A percentile compares a stretch with the other conserved stretches of the same genome.
Evolutionary conservation across 2,888 invertebrate species (phyloP).

Genomic region (Phrixothrix hirtus): DNA sequence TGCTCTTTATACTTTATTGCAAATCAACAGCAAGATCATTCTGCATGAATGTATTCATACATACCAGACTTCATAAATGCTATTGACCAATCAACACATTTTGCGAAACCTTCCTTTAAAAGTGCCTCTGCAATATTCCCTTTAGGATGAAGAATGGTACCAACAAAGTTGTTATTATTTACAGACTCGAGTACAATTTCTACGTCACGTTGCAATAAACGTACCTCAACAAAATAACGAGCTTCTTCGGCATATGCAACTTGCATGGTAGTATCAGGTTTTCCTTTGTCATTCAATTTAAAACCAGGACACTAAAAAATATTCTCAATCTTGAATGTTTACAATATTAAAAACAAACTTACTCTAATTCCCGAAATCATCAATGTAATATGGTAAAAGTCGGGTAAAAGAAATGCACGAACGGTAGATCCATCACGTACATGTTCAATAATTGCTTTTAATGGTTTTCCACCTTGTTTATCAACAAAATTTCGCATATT

Average conservation of each 20-base stretch:
- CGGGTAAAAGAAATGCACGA: conserved; percentile 87
- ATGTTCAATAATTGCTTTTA: conserved; percentile 94
- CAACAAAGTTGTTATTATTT: conserved; percentile 91
- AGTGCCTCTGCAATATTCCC: conserved; percentile 94
- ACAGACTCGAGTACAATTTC: conserved; percentile 89
- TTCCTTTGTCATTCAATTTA: conserved; percentile 74
- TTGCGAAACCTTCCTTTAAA: conserved; percentile 82
- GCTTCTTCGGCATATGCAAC: conserved; percentile 87
- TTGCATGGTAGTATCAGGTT: conserved; percentile 67
- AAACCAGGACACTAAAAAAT: conserved; percentile 71
- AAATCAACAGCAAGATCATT: no score
- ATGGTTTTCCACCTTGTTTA: conserved; percentile 80
- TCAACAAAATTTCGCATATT: conserved; percentile 79
- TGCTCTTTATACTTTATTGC: no score
- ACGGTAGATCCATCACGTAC: conserved; percentile 97
- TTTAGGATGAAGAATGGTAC: conserved; percentile 88
- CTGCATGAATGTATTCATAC: no score
- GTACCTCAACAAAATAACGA: conserved; percentile 88
- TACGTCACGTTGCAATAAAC: conserved; percentile 88
- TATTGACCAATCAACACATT: conserved; percentile 93
- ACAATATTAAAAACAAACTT: conserved; percentile 45
- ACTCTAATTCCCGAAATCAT: conserved; percentile 94
- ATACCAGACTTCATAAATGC: conserved; percentile 75
- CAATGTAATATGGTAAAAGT: conserved; percentile 87
- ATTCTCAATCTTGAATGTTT: neutral